Evolutionary conservation across 2,113 vertebrate genomes (phyloP).

Genomic region (Sinocyclocheilus anshuiensis): DNA sequence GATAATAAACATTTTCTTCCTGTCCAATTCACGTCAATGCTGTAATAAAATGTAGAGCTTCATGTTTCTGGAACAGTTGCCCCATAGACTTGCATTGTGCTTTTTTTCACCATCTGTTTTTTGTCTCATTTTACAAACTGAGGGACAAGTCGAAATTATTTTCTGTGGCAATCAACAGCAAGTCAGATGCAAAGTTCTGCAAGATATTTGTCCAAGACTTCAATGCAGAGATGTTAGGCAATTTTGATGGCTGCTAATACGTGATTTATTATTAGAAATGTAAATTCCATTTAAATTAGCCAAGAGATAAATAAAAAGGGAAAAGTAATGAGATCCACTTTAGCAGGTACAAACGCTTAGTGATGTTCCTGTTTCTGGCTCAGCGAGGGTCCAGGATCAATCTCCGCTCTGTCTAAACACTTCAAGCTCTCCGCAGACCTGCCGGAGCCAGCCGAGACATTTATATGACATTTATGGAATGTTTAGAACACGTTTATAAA

Average conservation of each 20-base stretch:
- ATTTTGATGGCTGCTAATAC: background rate
- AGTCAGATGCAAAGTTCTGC: background rate
- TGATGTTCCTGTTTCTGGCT: conserved; percentile 36
- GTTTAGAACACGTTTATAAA: conserved; percentile 49
- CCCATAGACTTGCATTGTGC: background rate
- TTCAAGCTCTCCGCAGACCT: conserved; percentile 64
- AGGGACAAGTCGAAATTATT: background rate
- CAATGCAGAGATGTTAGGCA: background rate
- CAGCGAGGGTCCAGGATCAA: conserved; percentile 60
- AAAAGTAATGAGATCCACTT: conserved; percentile 31
- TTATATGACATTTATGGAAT: conserved; percentile 60
- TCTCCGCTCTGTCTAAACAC: conserved; percentile 74
- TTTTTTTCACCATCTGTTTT: background rate
- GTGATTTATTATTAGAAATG: conserved; percentile 9
- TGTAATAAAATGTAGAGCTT: background rate
- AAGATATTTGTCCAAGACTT: background rate
- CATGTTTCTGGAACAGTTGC: background rate
- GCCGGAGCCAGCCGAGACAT: conserved; percentile 59
- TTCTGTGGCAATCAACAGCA: background rate
- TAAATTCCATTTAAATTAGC: conserved; percentile 14
- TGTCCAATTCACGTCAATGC: background rate
- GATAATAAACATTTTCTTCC: background rate
- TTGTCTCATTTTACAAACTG: background rate
- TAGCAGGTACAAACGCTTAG: background rate
- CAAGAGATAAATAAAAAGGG: conserved; percentile 8